Conservation (phyloP, 2,888 invertebrate species). For the Catocala nupta region DNA sequence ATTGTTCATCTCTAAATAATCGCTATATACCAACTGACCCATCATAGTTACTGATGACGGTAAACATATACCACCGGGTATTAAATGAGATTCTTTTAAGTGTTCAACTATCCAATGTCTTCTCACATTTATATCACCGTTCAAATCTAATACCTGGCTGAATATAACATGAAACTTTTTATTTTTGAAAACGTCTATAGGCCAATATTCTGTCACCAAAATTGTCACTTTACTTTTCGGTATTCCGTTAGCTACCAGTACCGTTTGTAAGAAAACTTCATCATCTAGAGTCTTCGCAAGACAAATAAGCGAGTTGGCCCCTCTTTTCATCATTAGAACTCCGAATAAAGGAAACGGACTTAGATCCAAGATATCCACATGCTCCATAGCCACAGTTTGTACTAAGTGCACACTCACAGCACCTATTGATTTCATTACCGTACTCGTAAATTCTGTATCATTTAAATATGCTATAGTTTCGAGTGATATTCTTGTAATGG, state of each 20-base stretch:
- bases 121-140: slow-evolving; percentile 32
- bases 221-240: slow-evolving; percentile 31
- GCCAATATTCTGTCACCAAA: slow-evolving; percentile 23
- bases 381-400: slow-evolving; percentile 23
- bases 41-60: slow-evolving; percentile 29
- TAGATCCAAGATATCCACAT: slow-evolving; percentile 75
- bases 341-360: slow-evolving; percentile 86
- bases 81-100: slow-evolving; percentile 20
- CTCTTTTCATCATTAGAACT: slow-evolving; percentile 75
- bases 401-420: slow-evolving; percentile 31
- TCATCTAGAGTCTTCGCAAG: slow-evolving; percentile 29
- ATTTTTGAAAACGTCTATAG: slow-evolving; percentile 11
- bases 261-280: slow-evolving; percentile 22
- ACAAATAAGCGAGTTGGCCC: slow-evolving; percentile 65
- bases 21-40: slow-evolving; percentile 32
- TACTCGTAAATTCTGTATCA: slow-evolving; percentile 39
- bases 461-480: slow-evolving; percentile 34
- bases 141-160: slow-evolving; percentile 27
- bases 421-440: slow-evolving; percentile 23
- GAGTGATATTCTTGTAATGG: slow-evolving; percentile 30
- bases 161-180: slow-evolving; percentile 40
- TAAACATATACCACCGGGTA: slow-evolving; percentile 28
- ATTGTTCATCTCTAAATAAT: slow-evolving; percentile 32
- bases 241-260: slow-evolving; percentile 29
- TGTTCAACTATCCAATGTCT: slow-evolving; percentile 10